Evolutionary conservation across 1,140 invertebrate genomes (phyloP).

Genomic region (Bicyclus anynana): DNA sequence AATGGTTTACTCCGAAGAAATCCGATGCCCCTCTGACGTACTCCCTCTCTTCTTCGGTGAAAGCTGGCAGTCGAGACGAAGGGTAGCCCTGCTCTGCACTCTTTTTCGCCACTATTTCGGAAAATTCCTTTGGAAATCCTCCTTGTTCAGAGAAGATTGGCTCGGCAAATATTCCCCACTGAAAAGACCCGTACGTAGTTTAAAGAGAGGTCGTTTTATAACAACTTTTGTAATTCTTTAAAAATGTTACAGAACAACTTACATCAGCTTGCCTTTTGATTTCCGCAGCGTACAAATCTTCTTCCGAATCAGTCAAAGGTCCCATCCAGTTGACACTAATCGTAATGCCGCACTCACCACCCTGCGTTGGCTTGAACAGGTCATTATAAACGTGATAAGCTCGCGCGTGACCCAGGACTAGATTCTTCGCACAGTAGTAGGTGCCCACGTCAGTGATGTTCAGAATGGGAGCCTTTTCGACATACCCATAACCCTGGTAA

Average conservation of each 20-base stretch:
- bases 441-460: conserved; percentile 54
- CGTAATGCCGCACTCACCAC: conserved; percentile 76
- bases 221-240: too few relatives aligned
- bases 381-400: conserved; percentile 69
- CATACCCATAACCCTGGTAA: conserved; percentile 46
- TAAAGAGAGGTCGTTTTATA: too few relatives aligned
- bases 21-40: conserved; percentile 79
- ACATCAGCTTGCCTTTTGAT: conserved; percentile 39
- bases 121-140: conserved; percentile 80
- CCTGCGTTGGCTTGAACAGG: conserved; percentile 48
- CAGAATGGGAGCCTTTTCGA: conserved; percentile 46
- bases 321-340: conserved; percentile 77
- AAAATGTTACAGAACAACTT: too few relatives aligned
- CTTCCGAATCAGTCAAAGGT: conserved; percentile 59
- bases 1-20: conserved; percentile 83
- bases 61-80: conserved; percentile 74
- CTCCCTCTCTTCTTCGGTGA: conserved; percentile 71
- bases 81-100: conserved; percentile 71
- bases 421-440: conserved; percentile 76
- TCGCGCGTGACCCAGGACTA: conserved; percentile 77
- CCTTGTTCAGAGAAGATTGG: conserved; percentile 79
- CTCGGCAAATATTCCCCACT: conserved; percentile 76
- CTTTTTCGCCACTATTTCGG: conserved; percentile 70
- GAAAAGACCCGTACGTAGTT: conserved; percentile 45
- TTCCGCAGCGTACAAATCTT: conserved; percentile 76